phyloP scores from a whole-genome alignment of 2,797 vertebrate species.

The Epinephelus malabaricus region DNA sequence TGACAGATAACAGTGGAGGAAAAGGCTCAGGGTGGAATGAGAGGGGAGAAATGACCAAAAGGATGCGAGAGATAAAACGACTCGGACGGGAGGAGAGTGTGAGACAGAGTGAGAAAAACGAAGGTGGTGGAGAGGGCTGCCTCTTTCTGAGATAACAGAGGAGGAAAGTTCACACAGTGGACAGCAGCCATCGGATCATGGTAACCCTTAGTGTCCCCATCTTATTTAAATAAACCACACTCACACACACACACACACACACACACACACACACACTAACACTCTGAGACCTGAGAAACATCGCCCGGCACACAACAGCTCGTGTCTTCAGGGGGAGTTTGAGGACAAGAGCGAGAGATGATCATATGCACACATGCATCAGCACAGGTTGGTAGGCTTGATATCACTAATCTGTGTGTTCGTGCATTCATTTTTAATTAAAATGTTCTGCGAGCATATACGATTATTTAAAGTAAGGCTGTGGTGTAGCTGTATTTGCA shows the following conservation, averaged over 20 bases:
- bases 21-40: slow-evolving; percentile 31
- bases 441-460: background rate
- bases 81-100: slow-evolving; percentile 20
- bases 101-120: slow-evolving; percentile 22
- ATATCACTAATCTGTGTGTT: background rate
- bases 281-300: slow-evolving; percentile 13
- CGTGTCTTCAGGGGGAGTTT: background rate
- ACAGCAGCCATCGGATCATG: slow-evolving; percentile 41
- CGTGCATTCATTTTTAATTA: background rate
- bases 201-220: slow-evolving; percentile 33
- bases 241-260: background rate
- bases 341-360: background rate
- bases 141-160: slow-evolving; percentile 41
- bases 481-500: background rate
- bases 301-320: background rate
- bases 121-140: slow-evolving; percentile 27
- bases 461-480: background rate
- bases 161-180: slow-evolving; percentile 35
- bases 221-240: slow-evolving; percentile 49
- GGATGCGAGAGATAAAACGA: slow-evolving; percentile 36
- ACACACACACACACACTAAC: background rate
- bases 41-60: slow-evolving; percentile 31
- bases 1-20: slow-evolving; percentile 19
- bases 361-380: background rate
- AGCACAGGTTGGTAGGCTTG: background rate